Evolutionary conservation across 2,797 vertebrate species (phyloP).

Genomic region (Aeoliscus strigatus): DNA sequence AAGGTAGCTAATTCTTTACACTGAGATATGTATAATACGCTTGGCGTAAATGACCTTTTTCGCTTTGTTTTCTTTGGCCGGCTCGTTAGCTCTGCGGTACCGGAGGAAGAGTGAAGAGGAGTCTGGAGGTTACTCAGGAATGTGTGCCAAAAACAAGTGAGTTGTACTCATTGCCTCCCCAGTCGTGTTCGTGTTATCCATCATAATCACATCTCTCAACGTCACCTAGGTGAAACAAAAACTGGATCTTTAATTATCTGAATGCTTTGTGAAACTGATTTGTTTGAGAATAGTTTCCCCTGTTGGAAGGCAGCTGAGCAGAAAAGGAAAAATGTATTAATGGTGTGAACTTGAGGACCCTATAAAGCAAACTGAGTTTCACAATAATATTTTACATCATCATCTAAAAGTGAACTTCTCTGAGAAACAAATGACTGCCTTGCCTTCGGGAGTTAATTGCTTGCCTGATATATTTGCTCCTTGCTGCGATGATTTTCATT

Average conservation of each 20-base stretch:
- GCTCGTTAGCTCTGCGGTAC: slow-evolving; percentile 56
- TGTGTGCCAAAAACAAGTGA: slow-evolving; percentile 60
- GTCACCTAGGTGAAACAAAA: too few relatives aligned
- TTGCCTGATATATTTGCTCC: slow-evolving; percentile 21
- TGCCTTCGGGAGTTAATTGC: slow-evolving; percentile 36
- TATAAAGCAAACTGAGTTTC: too few relatives aligned
- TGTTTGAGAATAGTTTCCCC: too few relatives aligned
- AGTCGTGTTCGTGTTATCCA: too few relatives aligned
- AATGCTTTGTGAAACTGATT: too few relatives aligned
- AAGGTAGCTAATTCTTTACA: slow-evolving; percentile 24
- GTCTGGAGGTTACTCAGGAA: slow-evolving; percentile 60
- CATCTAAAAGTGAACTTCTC: slow-evolving; percentile 14
- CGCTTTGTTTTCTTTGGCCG: slow-evolving; percentile 1
- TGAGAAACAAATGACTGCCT: slow-evolving; percentile 27
- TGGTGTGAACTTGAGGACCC: too few relatives aligned
- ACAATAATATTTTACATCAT: slow-evolving; percentile 18
- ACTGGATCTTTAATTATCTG: too few relatives aligned
- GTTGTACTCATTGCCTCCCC: too few relatives aligned
- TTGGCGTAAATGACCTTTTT: not conserved
- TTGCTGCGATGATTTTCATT: slow-evolving; percentile 40
- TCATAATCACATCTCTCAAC: too few relatives aligned
- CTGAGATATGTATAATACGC: not conserved
- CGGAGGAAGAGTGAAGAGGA: slow-evolving; percentile 62
- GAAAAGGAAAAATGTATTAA: slow-evolving; percentile 13
- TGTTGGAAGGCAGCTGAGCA: not conserved